Base-by-base conservation (phyloP, 2,888 invertebrate species). In the Sisyra nigra region DNA sequence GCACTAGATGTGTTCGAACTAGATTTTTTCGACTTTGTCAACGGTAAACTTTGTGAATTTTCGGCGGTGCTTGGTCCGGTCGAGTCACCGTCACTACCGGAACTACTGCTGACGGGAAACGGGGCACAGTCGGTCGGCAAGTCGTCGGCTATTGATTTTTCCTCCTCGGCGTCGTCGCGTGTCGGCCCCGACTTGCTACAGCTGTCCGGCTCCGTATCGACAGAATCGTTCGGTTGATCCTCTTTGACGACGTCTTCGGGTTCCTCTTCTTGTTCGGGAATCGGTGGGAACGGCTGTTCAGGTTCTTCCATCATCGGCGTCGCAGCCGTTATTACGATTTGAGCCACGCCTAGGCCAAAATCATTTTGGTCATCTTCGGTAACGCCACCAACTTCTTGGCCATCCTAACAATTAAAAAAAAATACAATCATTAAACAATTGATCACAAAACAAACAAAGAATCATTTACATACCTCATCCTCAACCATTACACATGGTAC, bases 251-350 rank as follows among this genome's bases (percentile, higher is more conserved):
- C 51, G 39, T 57, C 56, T 33, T 55, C 52, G 29, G 50, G 50
- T 3, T 56, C 48, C 42, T 60, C 57, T 15, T 62, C 60, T 3
- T 17, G 15, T 37, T 17, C 18, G 47, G 67, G 69, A 7, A 66
- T 57, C 3, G 80, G 77, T 10, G 85, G 85, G 65, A 85, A 85
- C 30, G 78, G 74, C 57, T 76, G 79, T 51, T 85, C 86, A 33
- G 83, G 73, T 57, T 87, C 86, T 64, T 92, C 91, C 54, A 79
- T 68, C 83, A 87, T 87, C 36, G 92, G 92, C 35, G 92, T 92
- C 49, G 92, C 91, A 43, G 89, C 89, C 38, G 91, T 92, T 61
- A 92, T 89, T 46, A 89, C 87, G 53, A 92, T 91, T 62, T 87
- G 84, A 42, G 86, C 87, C 52, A 86, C 86, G 48, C 83, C 85